phyloP scores from a whole-genome alignment of 2,113 vertebrate genomes.

The Campylorhamphus procurvoides region DNA sequence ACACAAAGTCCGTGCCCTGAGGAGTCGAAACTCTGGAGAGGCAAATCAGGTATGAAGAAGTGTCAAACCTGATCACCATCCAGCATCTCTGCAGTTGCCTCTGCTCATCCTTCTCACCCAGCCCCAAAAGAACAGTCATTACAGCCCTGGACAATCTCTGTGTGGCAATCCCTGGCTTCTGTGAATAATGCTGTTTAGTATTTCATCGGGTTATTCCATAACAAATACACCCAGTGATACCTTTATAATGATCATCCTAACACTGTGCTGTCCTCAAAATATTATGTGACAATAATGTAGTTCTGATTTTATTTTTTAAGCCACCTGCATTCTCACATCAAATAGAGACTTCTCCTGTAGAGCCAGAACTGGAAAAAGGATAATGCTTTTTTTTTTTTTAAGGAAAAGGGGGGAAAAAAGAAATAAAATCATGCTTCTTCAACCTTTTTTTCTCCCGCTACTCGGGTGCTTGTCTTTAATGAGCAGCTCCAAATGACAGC shows the following conservation, averaged over 20 bases:
- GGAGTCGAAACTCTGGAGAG: constrained; percentile 13
- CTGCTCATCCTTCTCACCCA: neutral
- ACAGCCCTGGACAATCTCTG: neutral
- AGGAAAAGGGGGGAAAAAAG: neutral
- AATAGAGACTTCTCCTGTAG: constrained; percentile 42
- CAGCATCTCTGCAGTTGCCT: neutral
- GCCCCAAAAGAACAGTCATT: constrained; percentile 33
- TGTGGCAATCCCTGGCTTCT: neutral
- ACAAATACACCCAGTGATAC: constrained; percentile 62
- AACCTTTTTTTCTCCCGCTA: constrained; percentile 78
- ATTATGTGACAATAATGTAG: constrained; percentile 18
- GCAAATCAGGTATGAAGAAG: constrained; percentile 26
- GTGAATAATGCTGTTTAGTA: neutral
- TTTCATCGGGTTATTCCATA: constrained; percentile 39
- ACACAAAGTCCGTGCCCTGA: constrained; percentile 29
- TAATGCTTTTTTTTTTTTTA: neutral
- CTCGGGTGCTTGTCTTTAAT: constrained; percentile 90
- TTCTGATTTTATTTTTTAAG: constrained; percentile 52
- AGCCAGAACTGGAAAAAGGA: constrained; percentile 50
- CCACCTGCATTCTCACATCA: constrained; percentile 43
- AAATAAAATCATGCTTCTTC: constrained; percentile 54
- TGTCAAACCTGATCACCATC: constrained; percentile 39
- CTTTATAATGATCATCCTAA: constrained; percentile 36
- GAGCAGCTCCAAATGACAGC: constrained; percentile 99
- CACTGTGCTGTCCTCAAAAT: constrained; percentile 29